Conservation (phyloP, 2,888 invertebrate species). For the Xylocampa areola region DNA sequence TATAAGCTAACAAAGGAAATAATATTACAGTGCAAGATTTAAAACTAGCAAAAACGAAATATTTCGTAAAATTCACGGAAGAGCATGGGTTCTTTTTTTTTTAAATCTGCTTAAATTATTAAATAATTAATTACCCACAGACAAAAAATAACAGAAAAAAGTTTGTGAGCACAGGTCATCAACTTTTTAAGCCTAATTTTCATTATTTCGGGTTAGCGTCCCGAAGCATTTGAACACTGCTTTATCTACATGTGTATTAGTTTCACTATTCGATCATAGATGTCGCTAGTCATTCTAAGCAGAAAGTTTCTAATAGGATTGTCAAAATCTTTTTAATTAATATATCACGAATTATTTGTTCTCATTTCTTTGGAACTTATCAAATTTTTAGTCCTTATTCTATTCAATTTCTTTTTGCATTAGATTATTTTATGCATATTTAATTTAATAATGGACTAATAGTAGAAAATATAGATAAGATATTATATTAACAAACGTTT, state of each 20-base stretch:
- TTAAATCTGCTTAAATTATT: neutral
- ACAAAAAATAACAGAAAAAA: constrained; percentile 27
- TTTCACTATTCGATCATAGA: constrained; percentile 72
- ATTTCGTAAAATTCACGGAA: neutral
- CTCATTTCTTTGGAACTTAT: too few relatives aligned
- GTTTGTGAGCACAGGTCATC: constrained; percentile 29
- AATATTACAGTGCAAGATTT: neutral
- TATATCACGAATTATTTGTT: constrained; percentile 4
- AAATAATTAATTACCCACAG: constrained; percentile 8
- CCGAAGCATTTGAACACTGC: constrained; percentile 74
- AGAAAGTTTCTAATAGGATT: constrained; percentile 23
- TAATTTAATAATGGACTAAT: too few relatives aligned
- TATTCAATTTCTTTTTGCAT: too few relatives aligned
- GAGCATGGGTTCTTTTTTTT: neutral
- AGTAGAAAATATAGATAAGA: too few relatives aligned
- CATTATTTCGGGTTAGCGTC: constrained; percentile 51
- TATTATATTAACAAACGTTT: too few relatives aligned
- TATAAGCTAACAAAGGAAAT: neutral
- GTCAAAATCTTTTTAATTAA: neutral
- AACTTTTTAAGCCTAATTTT: constrained; percentile 41
- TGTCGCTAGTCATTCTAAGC: constrained; percentile 63
- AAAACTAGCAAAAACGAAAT: neutral
- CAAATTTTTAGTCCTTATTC: too few relatives aligned
- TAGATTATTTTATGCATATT: too few relatives aligned
- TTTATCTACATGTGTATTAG: constrained; percentile 72